Percentiles rank a stretch among this genome's conserved stretches.
Conservation (phyloP, 2,888 invertebrate species). For the Conistra vaccinii region DNA sequence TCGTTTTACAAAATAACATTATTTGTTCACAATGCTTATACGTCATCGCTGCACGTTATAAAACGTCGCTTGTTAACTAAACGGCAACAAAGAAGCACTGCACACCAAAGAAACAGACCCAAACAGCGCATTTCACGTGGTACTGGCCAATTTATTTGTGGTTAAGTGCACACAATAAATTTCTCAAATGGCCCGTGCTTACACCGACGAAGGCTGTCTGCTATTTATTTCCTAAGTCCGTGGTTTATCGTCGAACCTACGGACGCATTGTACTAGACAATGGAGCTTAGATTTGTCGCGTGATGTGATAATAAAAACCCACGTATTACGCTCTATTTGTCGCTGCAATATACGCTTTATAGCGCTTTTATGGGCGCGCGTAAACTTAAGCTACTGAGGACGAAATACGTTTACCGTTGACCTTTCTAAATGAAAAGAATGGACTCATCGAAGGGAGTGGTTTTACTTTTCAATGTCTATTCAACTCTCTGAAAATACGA, state of each 20-base stretch:
- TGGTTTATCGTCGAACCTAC: slow-evolving; percentile 82
- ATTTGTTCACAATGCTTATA: slow-evolving; percentile 47
- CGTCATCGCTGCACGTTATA: slow-evolving; percentile 51
- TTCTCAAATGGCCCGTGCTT: slow-evolving; percentile 89
- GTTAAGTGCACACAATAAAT: slow-evolving; percentile 90
- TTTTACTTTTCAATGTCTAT: slow-evolving; percentile 62
- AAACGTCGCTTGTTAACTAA: slow-evolving; percentile 70
- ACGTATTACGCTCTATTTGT: slow-evolving; percentile 78
- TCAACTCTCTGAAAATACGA: slow-evolving; percentile 63
- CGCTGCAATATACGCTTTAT: slow-evolving; percentile 76
- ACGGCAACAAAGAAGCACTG: slow-evolving; percentile 67
- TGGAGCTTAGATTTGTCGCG: slow-evolving; percentile 82
- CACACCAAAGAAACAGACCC: slow-evolving; percentile 72
- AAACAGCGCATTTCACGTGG: slow-evolving; percentile 81
- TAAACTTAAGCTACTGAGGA: slow-evolving; percentile 73
- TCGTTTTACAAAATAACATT: slow-evolving; percentile 55
- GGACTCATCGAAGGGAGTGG: slow-evolving; percentile 29
- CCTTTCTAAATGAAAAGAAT: slow-evolving; percentile 62
- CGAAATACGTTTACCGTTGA: slow-evolving; percentile 64
- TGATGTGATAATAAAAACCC: slow-evolving; percentile 81
- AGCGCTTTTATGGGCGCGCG: slow-evolving; percentile 72
- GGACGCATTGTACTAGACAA: slow-evolving; percentile 81
- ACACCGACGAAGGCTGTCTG: slow-evolving; percentile 85
- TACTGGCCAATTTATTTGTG: slow-evolving; percentile 88
- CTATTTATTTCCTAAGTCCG: slow-evolving; percentile 87